phyloP scores from a whole-genome alignment of 2,888 invertebrate genomes.

The Phanerotoma sp. region DNA sequence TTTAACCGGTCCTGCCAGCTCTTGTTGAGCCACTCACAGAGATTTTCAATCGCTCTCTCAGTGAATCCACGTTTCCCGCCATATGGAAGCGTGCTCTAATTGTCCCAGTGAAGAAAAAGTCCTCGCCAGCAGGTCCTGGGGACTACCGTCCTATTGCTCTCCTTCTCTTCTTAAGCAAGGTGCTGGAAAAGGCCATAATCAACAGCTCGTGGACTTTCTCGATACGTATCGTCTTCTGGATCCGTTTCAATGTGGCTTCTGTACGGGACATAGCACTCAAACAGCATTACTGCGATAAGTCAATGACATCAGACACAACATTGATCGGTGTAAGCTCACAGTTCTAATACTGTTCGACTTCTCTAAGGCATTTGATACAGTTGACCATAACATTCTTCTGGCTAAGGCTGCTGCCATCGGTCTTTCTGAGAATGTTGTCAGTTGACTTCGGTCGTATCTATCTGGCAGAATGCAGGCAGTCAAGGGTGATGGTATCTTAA shows the following conservation, averaged over 20 bases:
- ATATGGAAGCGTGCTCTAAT: neutral
- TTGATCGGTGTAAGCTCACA: neutral
- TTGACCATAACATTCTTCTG: neutral
- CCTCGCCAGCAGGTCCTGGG: neutral
- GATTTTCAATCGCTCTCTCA: neutral
- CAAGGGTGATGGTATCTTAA: neutral
- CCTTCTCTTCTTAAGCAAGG: neutral
- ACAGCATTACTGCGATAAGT: neutral
- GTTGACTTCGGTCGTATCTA: constrained; percentile 3
- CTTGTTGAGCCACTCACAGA: neutral
- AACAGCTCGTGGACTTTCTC: neutral
- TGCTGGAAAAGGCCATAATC: neutral
- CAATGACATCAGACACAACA: neutral
- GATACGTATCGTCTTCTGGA: neutral
- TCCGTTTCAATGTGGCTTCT: too few relatives aligned
- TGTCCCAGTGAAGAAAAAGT: neutral
- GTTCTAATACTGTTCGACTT: neutral
- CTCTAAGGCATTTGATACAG: too few relatives aligned
- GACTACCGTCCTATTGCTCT: constrained; percentile 4
- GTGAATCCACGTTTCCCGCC: neutral
- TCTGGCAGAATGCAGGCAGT: neutral
- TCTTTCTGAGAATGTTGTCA: neutral
- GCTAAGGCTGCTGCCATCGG: neutral
- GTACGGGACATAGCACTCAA: too few relatives aligned
- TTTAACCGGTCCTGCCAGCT: neutral